These are phyloP conservation scores for Laticauda laticaudata DNA, from an alignment of 2,113 vertebrate species.

Conservation along the genomic window DNA sequence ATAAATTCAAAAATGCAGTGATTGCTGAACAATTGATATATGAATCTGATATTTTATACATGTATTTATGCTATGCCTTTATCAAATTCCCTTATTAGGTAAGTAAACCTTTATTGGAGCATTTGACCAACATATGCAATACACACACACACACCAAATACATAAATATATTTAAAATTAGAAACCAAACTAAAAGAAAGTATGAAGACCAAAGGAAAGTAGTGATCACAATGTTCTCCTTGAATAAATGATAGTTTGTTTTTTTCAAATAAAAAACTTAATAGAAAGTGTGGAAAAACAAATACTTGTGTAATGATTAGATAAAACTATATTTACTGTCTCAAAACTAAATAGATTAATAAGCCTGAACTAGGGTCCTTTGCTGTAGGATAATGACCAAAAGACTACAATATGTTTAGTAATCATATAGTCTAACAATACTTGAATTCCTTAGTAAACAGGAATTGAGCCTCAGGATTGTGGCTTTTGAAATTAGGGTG, in stretches of 20 bases:
- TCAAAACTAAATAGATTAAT: constrained; percentile 48
- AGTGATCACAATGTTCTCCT: background rate
- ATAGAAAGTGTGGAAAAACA: constrained; percentile 26
- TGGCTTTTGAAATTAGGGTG: constrained; percentile 83
- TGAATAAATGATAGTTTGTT: background rate
- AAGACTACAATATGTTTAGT: constrained; percentile 53
- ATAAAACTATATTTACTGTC: constrained; percentile 22
- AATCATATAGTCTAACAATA: constrained; percentile 65
- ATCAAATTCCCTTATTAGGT: background rate
- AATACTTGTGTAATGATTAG: constrained; percentile 1
- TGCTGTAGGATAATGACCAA: constrained; percentile 44
- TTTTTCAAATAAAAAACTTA: constrained; percentile 2
- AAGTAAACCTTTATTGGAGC: background rate
- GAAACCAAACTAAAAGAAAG: background rate
- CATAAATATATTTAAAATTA: background rate
- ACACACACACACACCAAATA: background rate
- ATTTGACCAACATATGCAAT: background rate
- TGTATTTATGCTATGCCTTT: background rate
- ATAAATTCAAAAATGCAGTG: background rate
- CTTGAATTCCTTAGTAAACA: constrained; percentile 78
- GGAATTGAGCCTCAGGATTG: constrained; percentile 73
- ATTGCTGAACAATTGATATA: background rate
- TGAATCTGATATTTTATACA: background rate
- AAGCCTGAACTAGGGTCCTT: constrained; percentile 41
- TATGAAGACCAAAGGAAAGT: background rate